Percentiles rank a stretch among this genome's conserved stretches.
These are phyloP conservation scores for Hypercompe scribonia DNA, from an alignment of 2,888 invertebrate genomes.

Conservation along the genomic window DNA sequence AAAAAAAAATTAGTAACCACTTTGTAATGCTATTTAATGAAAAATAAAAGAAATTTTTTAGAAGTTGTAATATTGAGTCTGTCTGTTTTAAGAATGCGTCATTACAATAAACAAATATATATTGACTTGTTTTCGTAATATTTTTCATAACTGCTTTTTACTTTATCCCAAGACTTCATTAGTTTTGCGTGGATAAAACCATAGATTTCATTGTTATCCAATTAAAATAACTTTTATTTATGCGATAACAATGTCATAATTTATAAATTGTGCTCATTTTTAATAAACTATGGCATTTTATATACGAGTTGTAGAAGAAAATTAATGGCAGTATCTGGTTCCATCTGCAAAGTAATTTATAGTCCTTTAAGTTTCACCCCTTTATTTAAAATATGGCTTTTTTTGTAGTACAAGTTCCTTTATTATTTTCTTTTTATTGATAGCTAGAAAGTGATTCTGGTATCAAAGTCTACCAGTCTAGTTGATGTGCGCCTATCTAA, in stretches of 20 bases:
- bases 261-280: slow-evolving; percentile 19
- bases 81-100: too few relatives aligned
- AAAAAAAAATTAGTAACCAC: not conserved
- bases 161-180: not conserved
- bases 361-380: slow-evolving; percentile 21
- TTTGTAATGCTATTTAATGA: not conserved
- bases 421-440: too few relatives aligned
- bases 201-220: too few relatives aligned
- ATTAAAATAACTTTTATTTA: not conserved
- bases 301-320: slow-evolving; percentile 31
- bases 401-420: not conserved
- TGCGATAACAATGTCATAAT: slow-evolving; percentile 14
- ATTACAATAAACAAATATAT: not conserved
- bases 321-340: slow-evolving; percentile 53
- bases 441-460: too few relatives aligned
- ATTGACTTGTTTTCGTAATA: not conserved
- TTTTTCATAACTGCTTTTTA: not conserved
- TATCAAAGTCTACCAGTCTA: too few relatives aligned
- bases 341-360: slow-evolving; percentile 55
- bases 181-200: too few relatives aligned
- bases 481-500: too few relatives aligned
- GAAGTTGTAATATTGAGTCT: not conserved
- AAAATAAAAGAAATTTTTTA: not conserved
- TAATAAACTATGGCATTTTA: slow-evolving; percentile 10
- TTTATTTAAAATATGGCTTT: not conserved